phyloP scores from a whole-genome alignment of 2,888 invertebrate species.

The Agrenia bidenticulata region DNA sequence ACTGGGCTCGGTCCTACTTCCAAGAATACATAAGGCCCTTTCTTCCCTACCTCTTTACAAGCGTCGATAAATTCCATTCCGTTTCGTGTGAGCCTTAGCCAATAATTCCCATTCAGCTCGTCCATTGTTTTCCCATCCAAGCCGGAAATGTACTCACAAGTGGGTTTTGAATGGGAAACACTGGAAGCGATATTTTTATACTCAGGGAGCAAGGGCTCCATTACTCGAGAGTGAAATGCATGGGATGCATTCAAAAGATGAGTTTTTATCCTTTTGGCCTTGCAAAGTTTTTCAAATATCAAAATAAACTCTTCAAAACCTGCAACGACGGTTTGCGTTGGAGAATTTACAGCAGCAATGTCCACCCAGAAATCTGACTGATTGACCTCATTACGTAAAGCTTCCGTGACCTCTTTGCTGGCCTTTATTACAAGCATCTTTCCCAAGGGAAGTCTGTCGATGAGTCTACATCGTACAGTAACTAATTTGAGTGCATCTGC shows the following conservation, averaged over 20 bases:
- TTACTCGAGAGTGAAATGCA: slow-evolving; percentile 8
- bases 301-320: background rate
- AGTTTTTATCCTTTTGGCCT: background rate
- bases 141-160: slow-evolving; percentile 39
- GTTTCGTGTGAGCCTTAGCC: slow-evolving; percentile 10
- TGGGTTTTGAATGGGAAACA: background rate
- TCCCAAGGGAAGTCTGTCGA: slow-evolving; percentile 9
- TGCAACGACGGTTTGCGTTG: slow-evolving; percentile 3
- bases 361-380: background rate
- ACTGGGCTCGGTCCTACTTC: slow-evolving; percentile 26
- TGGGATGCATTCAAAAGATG: background rate
- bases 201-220: slow-evolving; percentile 22
- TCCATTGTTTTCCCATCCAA: slow-evolving; percentile 17
- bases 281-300: background rate
- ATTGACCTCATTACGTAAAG: background rate
- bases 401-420: background rate
- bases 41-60: background rate
- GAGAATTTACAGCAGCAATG: slow-evolving; percentile 14
- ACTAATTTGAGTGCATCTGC: slow-evolving; percentile 10
- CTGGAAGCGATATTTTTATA: slow-evolving; percentile 12
- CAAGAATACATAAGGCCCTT: slow-evolving; percentile 5
- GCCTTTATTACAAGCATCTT: slow-evolving; percentile 18
- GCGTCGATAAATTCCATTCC: slow-evolving; percentile 9
- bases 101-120: background rate
- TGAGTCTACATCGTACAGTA: background rate